Evolutionary conservation across 2,888 invertebrate species (phyloP).

Genomic region (Tipula lateralis): DNA sequence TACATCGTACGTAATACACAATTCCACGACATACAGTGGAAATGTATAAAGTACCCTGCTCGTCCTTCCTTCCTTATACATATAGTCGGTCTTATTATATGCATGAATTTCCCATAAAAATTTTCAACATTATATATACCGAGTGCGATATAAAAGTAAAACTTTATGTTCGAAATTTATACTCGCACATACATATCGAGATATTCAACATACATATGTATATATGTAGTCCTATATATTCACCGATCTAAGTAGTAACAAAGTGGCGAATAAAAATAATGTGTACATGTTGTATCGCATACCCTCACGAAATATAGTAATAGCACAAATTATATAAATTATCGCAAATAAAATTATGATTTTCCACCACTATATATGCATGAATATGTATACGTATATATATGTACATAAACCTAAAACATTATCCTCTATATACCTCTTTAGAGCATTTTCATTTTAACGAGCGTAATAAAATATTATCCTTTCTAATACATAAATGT

Average conservation of each 20-base stretch:
- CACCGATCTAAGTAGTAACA: not conserved
- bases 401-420: not conserved
- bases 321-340: not conserved
- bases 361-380: not conserved
- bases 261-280: not conserved
- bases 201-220: not conserved
- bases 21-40: no score
- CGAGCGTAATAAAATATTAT: not conserved
- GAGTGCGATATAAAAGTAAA: not conserved
- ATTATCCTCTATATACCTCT: not conserved
- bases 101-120: not conserved
- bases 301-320: not conserved
- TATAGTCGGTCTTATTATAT: no score
- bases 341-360: not conserved
- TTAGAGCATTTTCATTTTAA: not conserved
- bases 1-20: no score
- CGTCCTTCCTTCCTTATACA: no score
- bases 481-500: not conserved
- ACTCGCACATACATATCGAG: not conserved
- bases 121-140: not conserved
- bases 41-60: no score
- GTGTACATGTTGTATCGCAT: not conserved
- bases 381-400: not conserved
- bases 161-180: not conserved
- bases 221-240: not conserved